Evolutionary conservation across 2,888 invertebrate species (phyloP).

Genomic region (Andrena haemorrhoa): DNA sequence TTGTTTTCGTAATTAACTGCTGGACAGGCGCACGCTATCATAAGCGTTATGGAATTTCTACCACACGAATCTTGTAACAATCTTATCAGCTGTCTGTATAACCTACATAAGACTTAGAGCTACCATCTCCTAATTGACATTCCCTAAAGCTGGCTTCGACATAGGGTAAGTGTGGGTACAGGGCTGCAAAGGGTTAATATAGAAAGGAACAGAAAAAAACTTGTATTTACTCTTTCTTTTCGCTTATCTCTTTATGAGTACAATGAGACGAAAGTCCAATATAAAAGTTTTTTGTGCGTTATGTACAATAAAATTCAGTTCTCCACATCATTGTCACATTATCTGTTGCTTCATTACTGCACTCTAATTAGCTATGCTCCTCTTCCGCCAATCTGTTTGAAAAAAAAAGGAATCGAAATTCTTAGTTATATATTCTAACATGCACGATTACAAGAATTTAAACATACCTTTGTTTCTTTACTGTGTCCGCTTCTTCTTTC

Average conservation of each 20-base stretch:
- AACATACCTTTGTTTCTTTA: constrained; percentile 45
- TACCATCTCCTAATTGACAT: constrained; percentile 92
- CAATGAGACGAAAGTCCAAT: neutral
- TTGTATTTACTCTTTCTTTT: too few species aligned
- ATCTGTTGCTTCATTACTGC: neutral
- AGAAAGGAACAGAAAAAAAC: too few species aligned
- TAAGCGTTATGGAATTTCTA: constrained; percentile 97
- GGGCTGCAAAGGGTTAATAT: too few species aligned
- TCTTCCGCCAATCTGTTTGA: constrained; percentile 5
- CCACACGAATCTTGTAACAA: constrained; percentile 97
- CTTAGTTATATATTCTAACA: neutral
- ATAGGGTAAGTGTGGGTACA: too few species aligned
- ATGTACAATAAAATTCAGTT: neutral
- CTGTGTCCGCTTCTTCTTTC: neutral
- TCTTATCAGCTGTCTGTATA: constrained; percentile 97
- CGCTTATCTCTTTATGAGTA: too few species aligned
- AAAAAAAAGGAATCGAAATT: neutral
- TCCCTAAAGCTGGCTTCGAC: too few species aligned
- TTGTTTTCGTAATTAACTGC: constrained; percentile 88
- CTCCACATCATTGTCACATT: neutral
- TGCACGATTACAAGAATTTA: neutral
- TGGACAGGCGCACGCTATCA: constrained; percentile 98
- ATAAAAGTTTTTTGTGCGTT: neutral
- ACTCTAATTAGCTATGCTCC: neutral
- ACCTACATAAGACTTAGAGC: constrained; percentile 89